These are phyloP conservation scores for Orthosia incerta DNA, from an alignment of 2,888 invertebrate species.

Conservation along the genomic window DNA sequence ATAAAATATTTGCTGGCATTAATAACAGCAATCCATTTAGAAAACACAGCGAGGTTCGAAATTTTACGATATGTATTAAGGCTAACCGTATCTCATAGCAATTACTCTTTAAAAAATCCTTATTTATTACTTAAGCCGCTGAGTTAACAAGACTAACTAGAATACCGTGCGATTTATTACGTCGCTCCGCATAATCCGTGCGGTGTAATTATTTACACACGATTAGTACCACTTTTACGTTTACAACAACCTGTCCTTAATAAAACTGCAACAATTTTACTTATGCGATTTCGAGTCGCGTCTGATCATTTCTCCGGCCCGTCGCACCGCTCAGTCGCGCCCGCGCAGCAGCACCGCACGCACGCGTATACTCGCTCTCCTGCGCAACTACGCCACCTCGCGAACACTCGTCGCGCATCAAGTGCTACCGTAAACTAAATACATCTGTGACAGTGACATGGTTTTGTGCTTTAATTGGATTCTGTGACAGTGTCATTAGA, in stretches of 20 bases:
- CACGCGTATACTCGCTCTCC: constrained; percentile 65
- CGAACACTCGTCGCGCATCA: constrained; percentile 73
- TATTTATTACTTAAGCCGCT: constrained; percentile 58
- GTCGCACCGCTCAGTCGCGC: constrained; percentile 52
- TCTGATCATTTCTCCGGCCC: constrained; percentile 77
- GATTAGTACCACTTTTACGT: constrained; percentile 74
- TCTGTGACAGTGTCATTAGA: constrained; percentile 81
- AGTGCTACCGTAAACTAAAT: constrained; percentile 75
- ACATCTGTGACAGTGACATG: constrained; percentile 89
- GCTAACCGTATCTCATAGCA: constrained; percentile 51
- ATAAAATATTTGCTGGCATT: constrained; percentile 43
- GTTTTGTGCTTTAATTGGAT: constrained; percentile 88
- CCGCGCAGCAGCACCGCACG: constrained; percentile 65
- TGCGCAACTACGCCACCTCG: constrained; percentile 69
- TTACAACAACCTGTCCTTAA: constrained; percentile 68
- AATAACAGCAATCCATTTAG: constrained; percentile 40
- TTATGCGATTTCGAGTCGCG: constrained; percentile 75
- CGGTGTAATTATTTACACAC: constrained; percentile 65
- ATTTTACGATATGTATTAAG: constrained; percentile 53
- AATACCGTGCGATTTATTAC: constrained; percentile 65
- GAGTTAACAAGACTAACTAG: constrained; percentile 56
- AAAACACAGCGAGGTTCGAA: constrained; percentile 18
- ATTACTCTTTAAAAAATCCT: constrained; percentile 59
- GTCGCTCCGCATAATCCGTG: constrained; percentile 59
- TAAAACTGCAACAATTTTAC: constrained; percentile 76